Evolutionary conservation across 2,113 vertebrate species (phyloP).

Genomic region (Petrocephalus microphthalmus): DNA sequence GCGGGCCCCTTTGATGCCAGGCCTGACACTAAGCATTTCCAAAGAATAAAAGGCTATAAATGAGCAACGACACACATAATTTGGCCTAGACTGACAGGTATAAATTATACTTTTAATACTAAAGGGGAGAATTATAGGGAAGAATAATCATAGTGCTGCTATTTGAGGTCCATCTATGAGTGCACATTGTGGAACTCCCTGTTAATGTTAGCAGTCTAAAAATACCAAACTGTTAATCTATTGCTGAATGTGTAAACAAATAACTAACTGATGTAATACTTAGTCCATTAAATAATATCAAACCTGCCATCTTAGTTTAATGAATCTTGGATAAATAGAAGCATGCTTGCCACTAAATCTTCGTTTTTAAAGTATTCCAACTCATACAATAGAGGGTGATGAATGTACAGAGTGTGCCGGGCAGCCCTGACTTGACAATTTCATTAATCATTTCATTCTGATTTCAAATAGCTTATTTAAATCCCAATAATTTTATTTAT

Average conservation of each 20-base stretch:
- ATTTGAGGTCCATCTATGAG: not conserved
- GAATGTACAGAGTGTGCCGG: not conserved
- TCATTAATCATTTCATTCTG: not conserved
- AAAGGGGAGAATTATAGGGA: not conserved
- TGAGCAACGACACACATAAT: not conserved
- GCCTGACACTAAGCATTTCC: not conserved
- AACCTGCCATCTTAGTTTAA: not conserved
- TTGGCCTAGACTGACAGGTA: not conserved
- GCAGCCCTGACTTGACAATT: not conserved
- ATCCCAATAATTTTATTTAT: not conserved
- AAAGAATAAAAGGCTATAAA: not conserved
- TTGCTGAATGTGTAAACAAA: not conserved
- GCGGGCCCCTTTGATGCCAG: too few relatives aligned
- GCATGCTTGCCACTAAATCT: not conserved
- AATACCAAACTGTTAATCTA: not conserved
- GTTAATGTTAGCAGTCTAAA: not conserved
- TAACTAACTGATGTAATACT: not conserved
- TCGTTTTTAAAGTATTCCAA: not conserved
- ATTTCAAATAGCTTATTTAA: conserved; percentile 4
- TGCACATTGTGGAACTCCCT: not conserved
- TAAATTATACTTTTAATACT: not conserved
- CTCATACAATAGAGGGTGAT: not conserved
- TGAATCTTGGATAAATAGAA: not conserved
- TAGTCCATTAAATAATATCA: not conserved
- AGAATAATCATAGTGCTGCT: not conserved